A percentile compares a stretch with the other conserved stretches of the same genome.
phyloP scores from a whole-genome alignment of 1,140 invertebrate species.

The Drosophila asahinai region DNA sequence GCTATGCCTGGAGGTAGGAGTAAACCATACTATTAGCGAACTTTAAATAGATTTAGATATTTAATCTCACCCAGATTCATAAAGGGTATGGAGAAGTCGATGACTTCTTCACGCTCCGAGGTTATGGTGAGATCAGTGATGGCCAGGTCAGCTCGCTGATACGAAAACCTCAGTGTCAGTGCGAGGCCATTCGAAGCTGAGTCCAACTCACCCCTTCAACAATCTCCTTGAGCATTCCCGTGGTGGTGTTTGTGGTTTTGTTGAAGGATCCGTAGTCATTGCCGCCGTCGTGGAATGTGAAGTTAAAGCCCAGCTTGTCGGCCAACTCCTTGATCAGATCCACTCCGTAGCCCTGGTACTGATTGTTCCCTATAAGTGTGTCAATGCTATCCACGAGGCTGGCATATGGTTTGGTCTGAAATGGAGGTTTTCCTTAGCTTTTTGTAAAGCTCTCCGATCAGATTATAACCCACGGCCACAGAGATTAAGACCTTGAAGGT shows the following conservation, averaged over 20 bases:
- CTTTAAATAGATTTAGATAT: too few relatives aligned
- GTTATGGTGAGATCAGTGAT: conserved; percentile 97
- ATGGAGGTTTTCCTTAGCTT: background rate
- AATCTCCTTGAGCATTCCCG: conserved; percentile 94
- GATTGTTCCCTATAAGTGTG: conserved; percentile 91
- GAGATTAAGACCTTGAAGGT: conserved; percentile 94
- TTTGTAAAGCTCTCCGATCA: conserved; percentile 46
- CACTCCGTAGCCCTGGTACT: conserved; percentile 92
- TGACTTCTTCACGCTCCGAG: conserved; percentile 91
- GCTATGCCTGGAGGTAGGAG: conserved; percentile 88
- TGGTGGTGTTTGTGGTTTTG: conserved; percentile 89
- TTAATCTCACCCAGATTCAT: conserved; percentile 90
- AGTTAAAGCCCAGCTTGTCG: conserved; percentile 93
- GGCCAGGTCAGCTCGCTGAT: conserved; percentile 91
- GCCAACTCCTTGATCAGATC: conserved; percentile 92
- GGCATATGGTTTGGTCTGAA: conserved; percentile 92
- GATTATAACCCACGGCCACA: conserved; percentile 86
- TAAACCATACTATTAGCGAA: background rate
- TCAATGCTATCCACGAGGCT: conserved; percentile 91
- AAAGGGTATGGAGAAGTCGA: conserved; percentile 96
- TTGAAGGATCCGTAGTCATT: conserved; percentile 91
- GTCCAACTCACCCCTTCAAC: conserved; percentile 89
- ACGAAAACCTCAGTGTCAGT: background rate
- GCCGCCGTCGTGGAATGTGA: conserved; percentile 91
- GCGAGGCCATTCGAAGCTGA: background rate